These are phyloP conservation scores for Dicyrtomina minuta DNA, from an alignment of 2,888 invertebrate species.

Conservation along the genomic window DNA sequence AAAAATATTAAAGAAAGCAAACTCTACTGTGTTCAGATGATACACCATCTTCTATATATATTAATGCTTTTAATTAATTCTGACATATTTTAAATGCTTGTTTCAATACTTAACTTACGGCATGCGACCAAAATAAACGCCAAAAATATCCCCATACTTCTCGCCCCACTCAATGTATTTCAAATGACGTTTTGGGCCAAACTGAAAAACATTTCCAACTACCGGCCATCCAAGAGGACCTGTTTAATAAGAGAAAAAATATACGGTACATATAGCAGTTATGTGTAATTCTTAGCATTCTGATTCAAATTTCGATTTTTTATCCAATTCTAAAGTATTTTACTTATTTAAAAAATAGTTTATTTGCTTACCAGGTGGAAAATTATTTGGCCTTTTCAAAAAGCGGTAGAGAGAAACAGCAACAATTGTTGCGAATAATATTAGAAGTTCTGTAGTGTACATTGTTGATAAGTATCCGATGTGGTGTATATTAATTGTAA, in stretches of 20 bases:
- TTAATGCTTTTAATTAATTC: not conserved
- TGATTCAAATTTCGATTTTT: too few relatives aligned
- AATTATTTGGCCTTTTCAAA: not conserved
- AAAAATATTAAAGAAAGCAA: too few relatives aligned
- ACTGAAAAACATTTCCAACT: conserved; percentile 39
- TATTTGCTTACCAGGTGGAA: not conserved
- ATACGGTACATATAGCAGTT: too few relatives aligned
- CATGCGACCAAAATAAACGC: not conserved
- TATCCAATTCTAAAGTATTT: too few relatives aligned
- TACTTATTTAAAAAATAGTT: too few relatives aligned
- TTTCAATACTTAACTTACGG: too few relatives aligned
- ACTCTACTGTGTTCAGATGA: not conserved
- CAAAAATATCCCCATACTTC: conserved; percentile 38
- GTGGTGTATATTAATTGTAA: too few relatives aligned
- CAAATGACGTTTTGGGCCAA: not conserved
- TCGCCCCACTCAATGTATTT: conserved; percentile 23
- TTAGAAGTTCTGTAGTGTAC: not conserved
- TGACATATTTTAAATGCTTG: too few relatives aligned
- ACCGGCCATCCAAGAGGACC: conserved; percentile 38
- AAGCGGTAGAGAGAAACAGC: not conserved
- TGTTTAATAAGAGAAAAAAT: conserved; percentile 1
- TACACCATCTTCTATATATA: too few relatives aligned
- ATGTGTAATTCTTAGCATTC: too few relatives aligned
- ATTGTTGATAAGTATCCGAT: too few relatives aligned
- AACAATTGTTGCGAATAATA: not conserved